Evolutionary conservation across 2,113 vertebrate genomes (phyloP).

Genomic region (Pelecanus crispus): DNA sequence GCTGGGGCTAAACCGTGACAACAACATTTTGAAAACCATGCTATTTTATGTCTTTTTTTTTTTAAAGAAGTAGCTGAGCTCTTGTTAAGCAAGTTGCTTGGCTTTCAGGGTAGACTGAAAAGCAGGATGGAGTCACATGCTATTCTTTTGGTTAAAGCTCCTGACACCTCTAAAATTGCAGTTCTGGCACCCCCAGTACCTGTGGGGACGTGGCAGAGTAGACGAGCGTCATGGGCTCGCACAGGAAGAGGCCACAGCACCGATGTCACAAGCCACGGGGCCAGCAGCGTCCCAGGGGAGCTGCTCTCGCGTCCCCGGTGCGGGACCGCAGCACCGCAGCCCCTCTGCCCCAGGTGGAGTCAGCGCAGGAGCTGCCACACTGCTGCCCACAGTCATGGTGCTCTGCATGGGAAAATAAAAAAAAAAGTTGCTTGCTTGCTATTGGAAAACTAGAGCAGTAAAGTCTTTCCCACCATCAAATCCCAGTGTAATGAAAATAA

Average conservation of each 20-base stretch:
- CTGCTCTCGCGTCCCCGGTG: accelerated
- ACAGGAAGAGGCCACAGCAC: background rate
- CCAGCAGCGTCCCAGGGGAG: background rate
- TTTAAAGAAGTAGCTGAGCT: background rate
- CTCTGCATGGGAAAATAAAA: background rate
- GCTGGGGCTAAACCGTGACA: too few species aligned
- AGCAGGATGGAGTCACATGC: background rate
- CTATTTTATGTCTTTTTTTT: background rate
- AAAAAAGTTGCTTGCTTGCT: background rate
- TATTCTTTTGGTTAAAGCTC: background rate
- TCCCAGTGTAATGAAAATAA: background rate
- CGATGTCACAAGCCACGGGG: background rate
- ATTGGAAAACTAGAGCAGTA: background rate
- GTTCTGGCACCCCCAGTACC: background rate
- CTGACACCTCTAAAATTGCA: background rate
- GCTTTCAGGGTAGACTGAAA: background rate
- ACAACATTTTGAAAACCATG: background rate
- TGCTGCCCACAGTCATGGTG: background rate
- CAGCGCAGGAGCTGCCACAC: background rate
- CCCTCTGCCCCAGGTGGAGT: background rate
- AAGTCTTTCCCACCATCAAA: background rate
- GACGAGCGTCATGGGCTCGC: accelerated
- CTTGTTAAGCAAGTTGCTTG: background rate
- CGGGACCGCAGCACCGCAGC: background rate
- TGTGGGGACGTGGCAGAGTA: background rate